Conservation (phyloP, 2,797 vertebrate species). For the Danio aesculapii region DNA sequence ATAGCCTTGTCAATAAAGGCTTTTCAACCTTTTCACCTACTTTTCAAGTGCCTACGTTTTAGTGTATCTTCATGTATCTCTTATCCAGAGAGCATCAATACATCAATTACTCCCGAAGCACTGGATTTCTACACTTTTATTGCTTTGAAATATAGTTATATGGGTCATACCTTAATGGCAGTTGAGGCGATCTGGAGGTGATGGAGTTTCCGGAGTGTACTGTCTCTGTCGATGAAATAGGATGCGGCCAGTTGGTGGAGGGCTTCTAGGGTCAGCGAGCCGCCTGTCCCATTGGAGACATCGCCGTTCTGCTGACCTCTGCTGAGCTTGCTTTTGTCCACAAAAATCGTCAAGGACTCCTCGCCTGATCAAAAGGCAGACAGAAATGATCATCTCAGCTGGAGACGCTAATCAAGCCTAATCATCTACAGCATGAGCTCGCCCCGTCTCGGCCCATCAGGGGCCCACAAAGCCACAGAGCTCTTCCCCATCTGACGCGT, state of each 20-base stretch:
- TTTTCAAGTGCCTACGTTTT: no score
- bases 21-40: no score
- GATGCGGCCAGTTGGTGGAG: constrained; percentile 96
- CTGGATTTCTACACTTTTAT: no score
- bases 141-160: neutral
- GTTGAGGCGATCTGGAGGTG: constrained; percentile 96
- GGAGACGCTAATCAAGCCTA: constrained; percentile 43
- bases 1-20: no score
- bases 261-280: constrained; percentile 87
- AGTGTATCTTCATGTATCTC: no score
- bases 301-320: constrained; percentile 76
- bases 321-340: constrained; percentile 96
- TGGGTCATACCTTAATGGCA: constrained; percentile 88
- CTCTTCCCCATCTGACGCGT: constrained; percentile 32
- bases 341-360: constrained; percentile 97
- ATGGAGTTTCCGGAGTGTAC: constrained; percentile 91
- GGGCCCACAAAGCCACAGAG: constrained; percentile 14
- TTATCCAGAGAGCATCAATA: no score
- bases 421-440: constrained; percentile 48
- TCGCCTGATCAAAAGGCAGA: constrained; percentile 83
- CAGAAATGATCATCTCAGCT: constrained; percentile 47
- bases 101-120: neutral
- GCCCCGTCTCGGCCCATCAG: constrained; percentile 6
- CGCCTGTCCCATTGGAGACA: constrained; percentile 79
- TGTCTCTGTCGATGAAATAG: constrained; percentile 96